These are phyloP conservation scores for Ceratina australensis DNA, from an alignment of 1,140 invertebrate species.

Conservation along the genomic window DNA sequence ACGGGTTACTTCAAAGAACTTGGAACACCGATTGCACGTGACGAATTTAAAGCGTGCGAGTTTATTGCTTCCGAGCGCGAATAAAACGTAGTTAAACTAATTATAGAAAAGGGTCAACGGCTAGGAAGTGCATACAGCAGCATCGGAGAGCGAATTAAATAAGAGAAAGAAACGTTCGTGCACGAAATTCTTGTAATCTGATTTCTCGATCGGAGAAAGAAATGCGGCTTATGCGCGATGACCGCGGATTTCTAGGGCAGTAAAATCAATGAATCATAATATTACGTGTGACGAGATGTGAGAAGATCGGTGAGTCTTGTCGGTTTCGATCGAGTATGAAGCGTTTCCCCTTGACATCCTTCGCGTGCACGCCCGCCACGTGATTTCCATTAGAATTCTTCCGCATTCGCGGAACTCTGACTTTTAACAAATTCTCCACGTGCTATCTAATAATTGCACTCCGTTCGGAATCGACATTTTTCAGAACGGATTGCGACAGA, in stretches of 20 bases:
- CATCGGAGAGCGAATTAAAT: neutral
- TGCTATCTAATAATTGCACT: neutral
- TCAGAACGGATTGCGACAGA: neutral
- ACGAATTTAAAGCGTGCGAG: neutral
- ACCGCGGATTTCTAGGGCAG: too few relatives aligned
- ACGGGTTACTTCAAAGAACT: neutral
- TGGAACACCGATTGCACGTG: neutral
- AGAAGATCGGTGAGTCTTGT: neutral
- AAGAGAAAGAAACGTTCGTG: too few relatives aligned
- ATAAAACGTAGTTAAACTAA: neutral
- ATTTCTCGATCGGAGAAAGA: neutral
- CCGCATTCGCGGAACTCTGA: neutral
- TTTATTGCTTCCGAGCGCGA: neutral
- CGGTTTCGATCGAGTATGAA: too few relatives aligned
- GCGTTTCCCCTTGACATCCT: neutral
- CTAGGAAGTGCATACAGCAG: neutral
- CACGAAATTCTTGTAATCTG: neutral
- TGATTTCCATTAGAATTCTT: neutral
- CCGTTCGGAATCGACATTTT: neutral
- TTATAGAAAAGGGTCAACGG: slow-evolving; percentile 7
- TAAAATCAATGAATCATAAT: too few relatives aligned
- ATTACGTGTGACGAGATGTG: neutral
- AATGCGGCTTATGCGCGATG: too few relatives aligned
- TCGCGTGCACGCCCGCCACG: neutral
- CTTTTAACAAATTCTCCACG: neutral